A percentile compares a stretch with the other conserved stretches of the same genome.
These are phyloP conservation scores for Pogonocherus hispidulus DNA, from an alignment of 2,888 invertebrate genomes.

Conservation along the genomic window DNA sequence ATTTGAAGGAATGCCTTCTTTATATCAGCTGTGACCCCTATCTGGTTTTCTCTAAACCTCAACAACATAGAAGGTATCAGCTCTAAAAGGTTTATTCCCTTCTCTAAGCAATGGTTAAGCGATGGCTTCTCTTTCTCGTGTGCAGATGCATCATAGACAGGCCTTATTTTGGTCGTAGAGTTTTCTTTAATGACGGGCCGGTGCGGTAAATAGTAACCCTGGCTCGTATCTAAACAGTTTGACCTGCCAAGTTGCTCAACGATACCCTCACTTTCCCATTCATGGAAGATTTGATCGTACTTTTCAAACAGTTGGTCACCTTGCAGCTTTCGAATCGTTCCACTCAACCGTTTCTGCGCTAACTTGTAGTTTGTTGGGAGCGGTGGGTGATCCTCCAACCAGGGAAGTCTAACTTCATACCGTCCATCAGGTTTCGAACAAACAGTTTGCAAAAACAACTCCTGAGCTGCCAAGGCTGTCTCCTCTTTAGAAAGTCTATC, in stretches of 20 bases:
- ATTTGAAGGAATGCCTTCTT: not conserved
- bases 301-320: not conserved
- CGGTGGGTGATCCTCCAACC: slow-evolving; percentile 40
- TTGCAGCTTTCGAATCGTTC: not conserved
- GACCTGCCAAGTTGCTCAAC: slow-evolving; percentile 35
- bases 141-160: too few relatives aligned
- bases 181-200: too few relatives aligned
- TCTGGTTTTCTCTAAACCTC: not conserved
- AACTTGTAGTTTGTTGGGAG: slow-evolving; percentile 34
- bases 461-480: slow-evolving; percentile 17
- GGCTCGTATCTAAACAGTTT: not conserved
- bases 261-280: slow-evolving; percentile 38
- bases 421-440: slow-evolving; percentile 31
- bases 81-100: too few relatives aligned
- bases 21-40: not conserved
- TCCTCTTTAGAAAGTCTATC: slow-evolving; percentile 39
- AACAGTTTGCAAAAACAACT: slow-evolving; percentile 38
- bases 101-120: too few relatives aligned
- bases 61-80: too few relatives aligned
- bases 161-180: too few relatives aligned
- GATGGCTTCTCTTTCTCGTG: too few relatives aligned
- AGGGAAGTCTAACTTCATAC: slow-evolving; percentile 44
- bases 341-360: slow-evolving; percentile 33
- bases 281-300: slow-evolving; percentile 36
- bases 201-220: too few relatives aligned